Base-by-base conservation (phyloP, 2,113 vertebrate species). In the Gopherus evgoodei region DNA sequence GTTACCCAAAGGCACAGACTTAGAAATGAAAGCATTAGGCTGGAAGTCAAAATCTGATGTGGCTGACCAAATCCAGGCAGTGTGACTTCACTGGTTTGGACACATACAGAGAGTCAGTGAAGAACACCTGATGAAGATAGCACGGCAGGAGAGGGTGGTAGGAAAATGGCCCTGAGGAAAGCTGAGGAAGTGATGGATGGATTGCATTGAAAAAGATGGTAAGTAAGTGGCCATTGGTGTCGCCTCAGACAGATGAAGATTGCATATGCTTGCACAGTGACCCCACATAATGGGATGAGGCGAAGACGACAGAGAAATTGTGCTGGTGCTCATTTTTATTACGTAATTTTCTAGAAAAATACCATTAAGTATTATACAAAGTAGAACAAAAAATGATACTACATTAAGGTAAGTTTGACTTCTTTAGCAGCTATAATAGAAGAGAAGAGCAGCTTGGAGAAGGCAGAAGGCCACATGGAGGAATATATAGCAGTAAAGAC, bases 321-420 rank as follows among this genome's bases (percentile, higher is more conserved):
- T 56, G 52, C 53, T 78, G 11, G n/a, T 25, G 27, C 49, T 78
- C 81, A 79, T 57, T 90, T 94, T 94, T 87, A 94, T 84, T 92
- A 84, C 54, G 75, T 83, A 3, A 89, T 89, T 90, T 97, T 97
- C 19, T 62, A 87, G 85, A 94, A 86, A 72, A 90, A 82, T 89
- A 87, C 4, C 25, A 79, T 2, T 72, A 93, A 75, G 47, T 92
- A 84, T 79, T 52, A 76, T 90, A 47, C 44, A 86, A 89, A 91
- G 6, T 76, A 52, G 29, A 88, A 78, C 47, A 78, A 90, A 72
- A 8, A 95, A 89, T 53, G 1, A 19, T 86, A 83, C 50, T 83
- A 4, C 50, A 52, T 81, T 75, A 24, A 87, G 65, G 22, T 11
- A 72, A 2, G 72, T 22, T 65, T 76, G 42, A 76, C 42, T 76